Evolutionary conservation across 2,113 vertebrate species (phyloP).

Genomic region (Odontophorus gujanensis): DNA sequence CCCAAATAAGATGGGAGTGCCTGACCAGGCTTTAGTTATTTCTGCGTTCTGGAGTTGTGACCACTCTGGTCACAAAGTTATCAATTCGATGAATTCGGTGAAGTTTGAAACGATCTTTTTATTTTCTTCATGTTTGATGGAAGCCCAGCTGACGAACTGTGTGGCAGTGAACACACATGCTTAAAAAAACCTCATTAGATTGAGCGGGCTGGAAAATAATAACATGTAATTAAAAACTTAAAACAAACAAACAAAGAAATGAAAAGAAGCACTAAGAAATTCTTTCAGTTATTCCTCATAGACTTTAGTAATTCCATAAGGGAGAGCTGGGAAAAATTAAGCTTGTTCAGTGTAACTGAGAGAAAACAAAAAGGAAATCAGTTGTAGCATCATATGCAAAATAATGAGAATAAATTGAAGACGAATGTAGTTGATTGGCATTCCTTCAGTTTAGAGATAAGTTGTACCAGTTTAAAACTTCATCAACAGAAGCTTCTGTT

Average conservation of each 20-base stretch:
- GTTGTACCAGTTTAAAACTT: not conserved
- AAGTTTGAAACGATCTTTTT: not conserved
- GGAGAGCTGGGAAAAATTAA: not conserved
- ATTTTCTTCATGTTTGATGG: not conserved
- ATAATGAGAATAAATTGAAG: not conserved
- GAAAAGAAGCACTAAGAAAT: not conserved
- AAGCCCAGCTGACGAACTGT: not conserved
- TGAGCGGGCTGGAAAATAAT: not conserved
- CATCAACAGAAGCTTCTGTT: not conserved
- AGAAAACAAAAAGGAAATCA: not conserved
- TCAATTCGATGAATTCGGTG: not conserved
- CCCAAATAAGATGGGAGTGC: not conserved
- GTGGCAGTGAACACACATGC: accelerated
- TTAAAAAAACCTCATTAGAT: not conserved
- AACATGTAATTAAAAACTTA: not conserved
- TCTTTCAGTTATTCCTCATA: not conserved
- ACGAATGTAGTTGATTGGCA: not conserved
- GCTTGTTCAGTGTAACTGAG: not conserved
- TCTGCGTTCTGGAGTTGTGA: not conserved
- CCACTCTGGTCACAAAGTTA: not conserved
- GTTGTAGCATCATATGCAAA: not conserved
- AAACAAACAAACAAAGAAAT: not conserved
- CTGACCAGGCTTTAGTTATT: not conserved
- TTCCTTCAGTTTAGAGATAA: not conserved
- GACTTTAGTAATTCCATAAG: not conserved